Evolutionary conservation across 1,140 invertebrate species (phyloP).

Genomic region (Sipha flava): DNA sequence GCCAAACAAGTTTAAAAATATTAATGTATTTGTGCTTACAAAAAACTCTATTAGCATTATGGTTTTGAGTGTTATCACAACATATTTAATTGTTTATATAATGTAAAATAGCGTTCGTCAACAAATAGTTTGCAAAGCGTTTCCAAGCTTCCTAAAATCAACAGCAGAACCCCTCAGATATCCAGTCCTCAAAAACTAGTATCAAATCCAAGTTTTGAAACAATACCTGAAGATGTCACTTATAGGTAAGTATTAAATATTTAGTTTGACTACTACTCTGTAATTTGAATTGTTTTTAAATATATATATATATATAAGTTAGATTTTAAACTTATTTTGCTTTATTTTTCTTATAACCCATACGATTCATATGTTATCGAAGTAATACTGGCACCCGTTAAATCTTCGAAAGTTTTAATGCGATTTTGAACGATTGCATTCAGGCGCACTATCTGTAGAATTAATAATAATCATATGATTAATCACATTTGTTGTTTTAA

Average conservation of each 20-base stretch:
- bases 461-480: background rate
- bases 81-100: too few relatives aligned
- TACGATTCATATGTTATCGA: background rate
- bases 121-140: conserved; percentile 4
- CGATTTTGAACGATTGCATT: background rate
- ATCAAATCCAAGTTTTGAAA: conserved; percentile 22
- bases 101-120: background rate
- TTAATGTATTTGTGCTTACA: too few relatives aligned
- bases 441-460: background rate
- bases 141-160: conserved; percentile 23
- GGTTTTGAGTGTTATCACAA: too few relatives aligned
- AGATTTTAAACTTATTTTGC: background rate
- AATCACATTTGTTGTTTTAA: background rate
- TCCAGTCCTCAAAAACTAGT: conserved; percentile 2
- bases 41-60: too few relatives aligned
- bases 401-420: background rate
- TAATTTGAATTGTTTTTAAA: too few relatives aligned
- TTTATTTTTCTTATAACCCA: background rate
- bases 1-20: too few relatives aligned
- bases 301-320: too few relatives aligned
- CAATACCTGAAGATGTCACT: conserved; percentile 14
- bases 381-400: background rate
- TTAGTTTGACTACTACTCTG: too few relatives aligned
- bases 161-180: background rate
- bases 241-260: background rate